Conservation (phyloP, 1,140 invertebrate genomes). For the Micrasema minimum region DNA sequence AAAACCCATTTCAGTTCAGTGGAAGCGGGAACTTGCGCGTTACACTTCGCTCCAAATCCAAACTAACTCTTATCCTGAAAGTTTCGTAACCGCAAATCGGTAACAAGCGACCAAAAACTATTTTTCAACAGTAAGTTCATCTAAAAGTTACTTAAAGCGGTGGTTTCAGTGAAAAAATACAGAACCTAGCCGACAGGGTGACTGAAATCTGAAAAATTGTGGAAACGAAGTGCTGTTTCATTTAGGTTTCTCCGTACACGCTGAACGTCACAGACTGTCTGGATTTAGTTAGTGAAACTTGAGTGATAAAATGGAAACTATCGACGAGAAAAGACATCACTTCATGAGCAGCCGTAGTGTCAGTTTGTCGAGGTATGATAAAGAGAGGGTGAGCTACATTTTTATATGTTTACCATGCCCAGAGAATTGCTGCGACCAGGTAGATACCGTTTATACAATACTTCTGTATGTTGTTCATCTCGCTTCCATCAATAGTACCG, state of each 20-base stretch:
- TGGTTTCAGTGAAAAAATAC: conserved; percentile 5
- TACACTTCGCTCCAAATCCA: background rate
- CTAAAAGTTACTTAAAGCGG: background rate
- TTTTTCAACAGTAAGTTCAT: background rate
- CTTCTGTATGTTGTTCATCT: conserved; percentile 35
- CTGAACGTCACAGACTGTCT: background rate
- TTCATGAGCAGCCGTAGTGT: conserved; percentile 51
- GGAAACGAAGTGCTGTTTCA: background rate
- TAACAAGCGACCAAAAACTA: background rate
- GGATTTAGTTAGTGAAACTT: background rate
- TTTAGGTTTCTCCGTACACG: background rate
- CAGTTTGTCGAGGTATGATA: conserved; percentile 46
- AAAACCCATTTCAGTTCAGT: conserved; percentile 41
- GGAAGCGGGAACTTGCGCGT: conserved; percentile 31
- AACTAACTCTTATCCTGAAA: conserved; percentile 1
- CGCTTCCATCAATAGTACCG: background rate
- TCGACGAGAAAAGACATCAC: conserved; percentile 43
- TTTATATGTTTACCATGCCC: conserved; percentile 53
- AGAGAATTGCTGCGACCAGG: conserved; percentile 53
- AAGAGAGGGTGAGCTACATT: conserved; percentile 53
- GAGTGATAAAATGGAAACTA: conserved; percentile 40
- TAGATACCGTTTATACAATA: conserved; percentile 46
- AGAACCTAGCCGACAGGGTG: background rate
- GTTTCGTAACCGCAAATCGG: conserved; percentile 6
- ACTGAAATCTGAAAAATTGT: background rate